These are phyloP conservation scores for Nemopilema nomurai DNA, from an alignment of 30 jellyfish, hydroid and myxozoan genomes.

Conservation along the genomic window DNA sequence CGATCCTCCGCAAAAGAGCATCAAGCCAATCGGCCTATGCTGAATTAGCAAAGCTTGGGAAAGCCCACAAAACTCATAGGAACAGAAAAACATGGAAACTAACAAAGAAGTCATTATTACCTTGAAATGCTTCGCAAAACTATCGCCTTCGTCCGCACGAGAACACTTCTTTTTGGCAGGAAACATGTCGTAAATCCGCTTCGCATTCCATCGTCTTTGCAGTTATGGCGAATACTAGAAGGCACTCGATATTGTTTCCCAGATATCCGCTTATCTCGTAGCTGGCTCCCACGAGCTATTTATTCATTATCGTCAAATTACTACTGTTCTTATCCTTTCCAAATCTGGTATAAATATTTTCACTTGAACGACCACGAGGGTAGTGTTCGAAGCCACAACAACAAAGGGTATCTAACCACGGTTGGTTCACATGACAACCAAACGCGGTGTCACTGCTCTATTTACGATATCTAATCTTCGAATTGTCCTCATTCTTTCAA, in stretches of 20 bases:
- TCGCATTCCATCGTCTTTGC: slow-evolving; percentile 1
- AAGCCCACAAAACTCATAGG: too few species aligned
- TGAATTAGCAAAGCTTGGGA: too few species aligned
- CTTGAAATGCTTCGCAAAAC: not conserved
- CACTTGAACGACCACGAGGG: not conserved
- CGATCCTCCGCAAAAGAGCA: too few species aligned
- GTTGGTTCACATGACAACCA: slow-evolving; percentile 21
- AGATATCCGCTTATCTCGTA: not conserved
- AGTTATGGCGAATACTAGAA: not conserved
- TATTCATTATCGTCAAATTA: not conserved
- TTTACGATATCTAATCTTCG: not conserved
- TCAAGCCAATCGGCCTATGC: too few species aligned
- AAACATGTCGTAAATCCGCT: not conserved
- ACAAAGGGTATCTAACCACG: slow-evolving; percentile 31
- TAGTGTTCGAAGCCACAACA: not conserved
- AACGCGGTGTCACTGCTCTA: not conserved
- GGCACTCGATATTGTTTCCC: not conserved
- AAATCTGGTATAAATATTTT: not conserved
- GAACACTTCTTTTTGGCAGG: not conserved
- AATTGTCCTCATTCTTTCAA: slow-evolving; percentile 5
- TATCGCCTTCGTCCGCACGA: not conserved
- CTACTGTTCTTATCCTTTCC: not conserved
- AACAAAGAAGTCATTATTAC: not conserved
- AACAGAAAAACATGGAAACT: not conserved
- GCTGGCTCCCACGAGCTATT: not conserved